Evolutionary conservation across 2,113 vertebrate species (phyloP).

Genomic region (Ardeotis arabs): DNA sequence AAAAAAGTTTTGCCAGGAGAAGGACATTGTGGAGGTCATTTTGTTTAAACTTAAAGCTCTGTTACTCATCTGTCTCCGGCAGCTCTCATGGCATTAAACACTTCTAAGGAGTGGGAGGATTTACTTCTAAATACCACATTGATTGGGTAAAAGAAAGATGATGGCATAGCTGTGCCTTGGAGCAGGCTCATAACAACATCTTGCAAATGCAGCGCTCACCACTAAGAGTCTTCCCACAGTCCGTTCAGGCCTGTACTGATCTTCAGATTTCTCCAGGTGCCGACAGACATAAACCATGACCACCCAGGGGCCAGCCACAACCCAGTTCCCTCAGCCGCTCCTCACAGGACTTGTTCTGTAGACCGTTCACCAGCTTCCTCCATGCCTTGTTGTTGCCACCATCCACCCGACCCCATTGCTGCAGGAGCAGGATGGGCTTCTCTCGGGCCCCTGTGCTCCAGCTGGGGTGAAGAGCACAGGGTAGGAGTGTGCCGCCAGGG

Average conservation of each 20-base stretch:
- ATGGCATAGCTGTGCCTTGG: not conserved
- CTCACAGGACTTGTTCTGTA: not conserved
- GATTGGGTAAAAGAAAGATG: not conserved
- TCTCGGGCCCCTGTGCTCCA: accelerated
- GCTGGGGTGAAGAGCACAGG: not conserved
- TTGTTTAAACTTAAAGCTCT: not conserved
- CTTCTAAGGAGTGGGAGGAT: not conserved
- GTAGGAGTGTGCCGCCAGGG: accelerated
- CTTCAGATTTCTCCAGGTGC: not conserved
- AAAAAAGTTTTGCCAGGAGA: not conserved
- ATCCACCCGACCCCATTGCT: not conserved
- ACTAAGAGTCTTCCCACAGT: not conserved
- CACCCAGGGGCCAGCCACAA: not conserved
- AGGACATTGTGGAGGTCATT: not conserved
- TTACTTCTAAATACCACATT: not conserved
- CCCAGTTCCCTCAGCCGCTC: not conserved
- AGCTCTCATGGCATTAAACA: not conserved
- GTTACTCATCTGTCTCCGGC: not conserved
- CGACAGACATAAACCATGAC: not conserved
- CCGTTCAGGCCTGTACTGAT: not conserved
- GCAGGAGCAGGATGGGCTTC: not conserved
- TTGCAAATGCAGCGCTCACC: not conserved
- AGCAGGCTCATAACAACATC: not conserved
- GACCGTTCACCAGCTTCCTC: not conserved
- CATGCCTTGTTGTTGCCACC: not conserved